Base-by-base conservation (phyloP, 2,888 invertebrate species). In the Drosophila eohydei region DNA sequence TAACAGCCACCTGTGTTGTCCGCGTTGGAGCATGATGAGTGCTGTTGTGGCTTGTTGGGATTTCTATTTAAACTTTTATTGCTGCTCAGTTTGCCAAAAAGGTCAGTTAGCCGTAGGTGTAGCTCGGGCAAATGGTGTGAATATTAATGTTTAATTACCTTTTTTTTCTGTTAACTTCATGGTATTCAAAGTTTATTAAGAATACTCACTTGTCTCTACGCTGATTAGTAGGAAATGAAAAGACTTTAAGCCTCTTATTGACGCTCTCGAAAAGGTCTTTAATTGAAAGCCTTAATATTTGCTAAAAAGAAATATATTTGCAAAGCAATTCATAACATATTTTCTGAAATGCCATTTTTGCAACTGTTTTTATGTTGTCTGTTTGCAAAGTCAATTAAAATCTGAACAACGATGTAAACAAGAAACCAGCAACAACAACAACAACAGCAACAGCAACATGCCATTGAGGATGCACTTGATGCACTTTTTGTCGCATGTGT, bases 21-120 rank as follows among this genome's bases (percentile, higher is more conserved):
- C 72, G 73, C 80, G 85, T 78, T 80, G 75, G 73, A 80, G 72
- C 86, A 71, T 90, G 86, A 86, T 90, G 90, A 90, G 89, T 89
- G 90, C 86, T 83, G 88, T 88, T 88, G 86, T 78, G 86, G 86
- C 82, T 88, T 85, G 90, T 86, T 89, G 90, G 80, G 80, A 85
- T 88, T 88, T 88, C 86, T 85, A 89, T 86, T 86, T 90, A 89
- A 86, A 89, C 88, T 88, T 86, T 86, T 86, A 86, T 89, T 86
- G 83, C 85, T 73, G 88, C 82, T 81, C 88, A 84, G 77, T 73
- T 80, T 76, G 67, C 67, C 67, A 68, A 71, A 76, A 78, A 76
- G 76, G 77, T 78, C 77, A 75, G 66, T 52, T 48, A 59, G 74
- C 57, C 50, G 66, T 16, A 26, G 30, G 59, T 21, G 41, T 9